Conservation (phyloP, 2,888 invertebrate genomes). For the Drosophila sordidula region DNA sequence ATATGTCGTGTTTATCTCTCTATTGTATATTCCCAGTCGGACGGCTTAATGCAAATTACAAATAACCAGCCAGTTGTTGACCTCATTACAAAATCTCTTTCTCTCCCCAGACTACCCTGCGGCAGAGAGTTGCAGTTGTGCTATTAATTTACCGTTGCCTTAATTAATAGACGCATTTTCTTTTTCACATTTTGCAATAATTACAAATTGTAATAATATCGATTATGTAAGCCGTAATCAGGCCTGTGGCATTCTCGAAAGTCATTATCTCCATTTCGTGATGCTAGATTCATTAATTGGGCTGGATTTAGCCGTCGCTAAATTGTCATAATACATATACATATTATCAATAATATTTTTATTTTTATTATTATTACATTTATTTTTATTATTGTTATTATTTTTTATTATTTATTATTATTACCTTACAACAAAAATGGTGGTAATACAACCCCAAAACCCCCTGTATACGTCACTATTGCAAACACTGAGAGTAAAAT, state of each 20-base stretch:
- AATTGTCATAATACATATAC: background rate
- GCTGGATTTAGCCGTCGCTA: slow-evolving; percentile 33
- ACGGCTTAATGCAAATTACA: slow-evolving; percentile 47
- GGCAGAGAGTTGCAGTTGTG: slow-evolving; percentile 14
- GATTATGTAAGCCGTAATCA: slow-evolving; percentile 33
- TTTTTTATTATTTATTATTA: no score
- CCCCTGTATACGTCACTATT: no score
- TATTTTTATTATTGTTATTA: no score
- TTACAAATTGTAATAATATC: slow-evolving; percentile 49
- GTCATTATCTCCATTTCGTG: background rate
- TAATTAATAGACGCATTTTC: slow-evolving; percentile 53
- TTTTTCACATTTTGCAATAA: slow-evolving; percentile 27
- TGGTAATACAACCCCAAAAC: no score
- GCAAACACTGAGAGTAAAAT: no score
- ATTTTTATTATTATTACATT: no score
- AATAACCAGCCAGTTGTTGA: slow-evolving; percentile 56
- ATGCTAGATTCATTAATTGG: slow-evolving; percentile 8
- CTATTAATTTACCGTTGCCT: slow-evolving; percentile 51
- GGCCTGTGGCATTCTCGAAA: background rate
- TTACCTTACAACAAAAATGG: no score
- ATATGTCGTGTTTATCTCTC: slow-evolving; percentile 14
- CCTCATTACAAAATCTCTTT: slow-evolving; percentile 51
- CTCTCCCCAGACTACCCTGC: slow-evolving; percentile 9
- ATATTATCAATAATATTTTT: no score
- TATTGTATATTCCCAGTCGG: slow-evolving; percentile 32